phyloP scores from a whole-genome alignment of 2,797 vertebrate genomes.

The Yasuhikotakia modesta region DNA sequence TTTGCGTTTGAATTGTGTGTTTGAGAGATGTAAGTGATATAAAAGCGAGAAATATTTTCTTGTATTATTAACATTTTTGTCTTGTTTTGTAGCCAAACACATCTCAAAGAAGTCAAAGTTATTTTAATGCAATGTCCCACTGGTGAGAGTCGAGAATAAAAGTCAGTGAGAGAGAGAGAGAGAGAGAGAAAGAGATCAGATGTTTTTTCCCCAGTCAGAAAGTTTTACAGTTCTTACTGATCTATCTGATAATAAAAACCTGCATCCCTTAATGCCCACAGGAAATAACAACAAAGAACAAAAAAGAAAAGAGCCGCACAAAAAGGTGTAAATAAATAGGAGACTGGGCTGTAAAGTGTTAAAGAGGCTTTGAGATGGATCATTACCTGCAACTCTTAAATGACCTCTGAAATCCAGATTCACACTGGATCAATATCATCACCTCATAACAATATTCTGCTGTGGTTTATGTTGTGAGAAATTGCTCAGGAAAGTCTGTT shows the following conservation, averaged over 20 bases:
- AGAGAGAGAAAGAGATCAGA: background rate
- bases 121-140: too few relatives aligned
- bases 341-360: slow-evolving; percentile 42
- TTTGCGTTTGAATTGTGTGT: too few relatives aligned
- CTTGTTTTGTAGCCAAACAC: too few relatives aligned
- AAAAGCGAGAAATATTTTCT: too few relatives aligned
- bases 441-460: slow-evolving; percentile 23
- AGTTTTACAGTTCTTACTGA: slow-evolving; percentile 23
- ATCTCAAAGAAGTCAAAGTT: too few relatives aligned
- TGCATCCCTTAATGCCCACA: slow-evolving; percentile 42
- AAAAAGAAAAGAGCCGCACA: slow-evolving; percentile 47
- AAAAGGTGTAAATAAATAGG: slow-evolving; percentile 62
- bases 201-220: background rate
- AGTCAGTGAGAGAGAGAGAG: too few relatives aligned
- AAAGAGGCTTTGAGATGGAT: slow-evolving; percentile 57
- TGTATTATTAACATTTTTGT: too few relatives aligned
- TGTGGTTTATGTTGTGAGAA: slow-evolving; percentile 10
- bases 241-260: slow-evolving; percentile 42
- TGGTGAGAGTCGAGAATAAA: too few relatives aligned
- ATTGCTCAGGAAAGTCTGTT: slow-evolving; percentile 13
- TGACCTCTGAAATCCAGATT: slow-evolving; percentile 46
- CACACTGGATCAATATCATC: slow-evolving; percentile 38
- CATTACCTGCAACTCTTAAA: slow-evolving; percentile 43
- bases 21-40: too few relatives aligned
- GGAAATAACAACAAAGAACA: slow-evolving; percentile 47